Conservation (phyloP, 2,113 vertebrate species). For the Xiphophorus couchianus region DNA sequence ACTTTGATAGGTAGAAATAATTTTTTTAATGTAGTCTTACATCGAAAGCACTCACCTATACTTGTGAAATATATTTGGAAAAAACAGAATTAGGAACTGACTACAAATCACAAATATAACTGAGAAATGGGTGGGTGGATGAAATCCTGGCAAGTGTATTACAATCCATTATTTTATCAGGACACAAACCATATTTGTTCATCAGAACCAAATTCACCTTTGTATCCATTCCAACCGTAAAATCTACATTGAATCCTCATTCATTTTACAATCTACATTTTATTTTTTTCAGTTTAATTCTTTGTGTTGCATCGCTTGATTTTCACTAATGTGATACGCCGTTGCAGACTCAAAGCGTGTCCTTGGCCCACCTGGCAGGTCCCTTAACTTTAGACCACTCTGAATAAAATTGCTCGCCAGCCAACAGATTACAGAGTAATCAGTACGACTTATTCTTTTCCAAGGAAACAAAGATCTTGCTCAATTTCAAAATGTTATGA, state of each 20-base stretch:
- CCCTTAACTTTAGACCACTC: not conserved
- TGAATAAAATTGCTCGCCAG: conserved; percentile 7
- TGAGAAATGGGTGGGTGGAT: not conserved
- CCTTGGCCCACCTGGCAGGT: not conserved
- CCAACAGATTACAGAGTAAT: conserved; percentile 2
- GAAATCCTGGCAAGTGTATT: not conserved
- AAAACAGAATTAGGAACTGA: not conserved
- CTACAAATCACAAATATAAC: not conserved
- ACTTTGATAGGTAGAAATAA: too few relatives aligned
- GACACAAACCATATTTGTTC: not conserved
- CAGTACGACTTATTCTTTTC: not conserved
- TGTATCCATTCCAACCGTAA: too few relatives aligned
- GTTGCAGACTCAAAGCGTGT: not conserved
- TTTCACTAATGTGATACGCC: too few relatives aligned
- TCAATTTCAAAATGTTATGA: not conserved
- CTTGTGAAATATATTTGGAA: not conserved
- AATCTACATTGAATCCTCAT: not conserved
- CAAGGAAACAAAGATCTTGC: not conserved
- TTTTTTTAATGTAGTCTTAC: too few relatives aligned
- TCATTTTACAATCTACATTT: not conserved
- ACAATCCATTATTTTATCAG: not conserved
- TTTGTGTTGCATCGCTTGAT: not conserved
- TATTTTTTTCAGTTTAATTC: not conserved
- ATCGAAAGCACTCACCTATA: not conserved
- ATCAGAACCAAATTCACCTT: not conserved